These are phyloP conservation scores for Rhagoletis pomonella DNA, from an alignment of 1,140 invertebrate species.

Conservation along the genomic window DNA sequence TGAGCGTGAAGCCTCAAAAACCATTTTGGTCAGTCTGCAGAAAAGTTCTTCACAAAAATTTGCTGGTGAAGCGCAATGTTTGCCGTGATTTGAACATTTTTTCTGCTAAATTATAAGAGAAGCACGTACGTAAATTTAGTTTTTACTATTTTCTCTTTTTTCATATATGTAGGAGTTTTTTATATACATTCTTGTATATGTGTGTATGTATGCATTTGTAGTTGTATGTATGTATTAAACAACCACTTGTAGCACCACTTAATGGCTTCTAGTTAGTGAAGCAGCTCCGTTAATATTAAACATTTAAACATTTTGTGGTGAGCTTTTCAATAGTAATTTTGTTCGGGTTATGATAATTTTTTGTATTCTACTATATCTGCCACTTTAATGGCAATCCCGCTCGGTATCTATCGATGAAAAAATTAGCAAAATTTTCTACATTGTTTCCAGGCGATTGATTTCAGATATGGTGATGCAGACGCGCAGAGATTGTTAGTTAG, in stretches of 20 bases:
- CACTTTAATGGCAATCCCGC: no score
- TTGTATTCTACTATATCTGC: no score
- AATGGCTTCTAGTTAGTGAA: slow-evolving; percentile 19
- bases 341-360: no score
- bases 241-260: not conserved
- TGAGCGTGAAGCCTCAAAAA: not conserved
- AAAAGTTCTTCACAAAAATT: slow-evolving; percentile 9
- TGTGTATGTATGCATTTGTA: not conserved
- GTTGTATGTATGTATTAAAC: not conserved
- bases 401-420: no score
- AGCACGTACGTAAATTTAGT: not conserved
- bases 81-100: not conserved
- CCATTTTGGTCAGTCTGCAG: slow-evolving; percentile 29
- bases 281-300: slow-evolving; percentile 13
- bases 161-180: not conserved
- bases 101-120: not conserved
- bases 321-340: not conserved
- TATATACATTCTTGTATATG: not conserved
- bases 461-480: no score
- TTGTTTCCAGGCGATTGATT: no score
- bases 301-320: not conserved
- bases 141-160: no score
- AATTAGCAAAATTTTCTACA: no score
- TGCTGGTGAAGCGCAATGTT: not conserved
- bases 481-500: no score